Conservation (phyloP, 2,797 vertebrate species). For the Micropoecilia bifurca region DNA sequence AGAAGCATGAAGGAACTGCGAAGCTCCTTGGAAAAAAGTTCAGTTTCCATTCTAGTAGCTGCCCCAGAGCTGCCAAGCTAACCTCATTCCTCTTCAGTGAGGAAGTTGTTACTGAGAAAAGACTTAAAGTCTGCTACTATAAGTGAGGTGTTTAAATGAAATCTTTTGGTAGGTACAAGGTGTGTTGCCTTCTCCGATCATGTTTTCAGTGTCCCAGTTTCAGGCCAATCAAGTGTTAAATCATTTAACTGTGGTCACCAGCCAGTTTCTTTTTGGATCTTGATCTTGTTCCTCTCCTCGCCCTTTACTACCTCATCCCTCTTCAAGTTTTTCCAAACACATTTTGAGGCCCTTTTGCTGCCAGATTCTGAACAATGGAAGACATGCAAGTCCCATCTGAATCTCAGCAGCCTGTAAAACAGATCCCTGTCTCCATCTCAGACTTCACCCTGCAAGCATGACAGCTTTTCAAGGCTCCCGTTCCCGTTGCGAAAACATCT, state of each 20-base stretch:
- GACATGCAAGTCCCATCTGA: slow-evolving; percentile 43
- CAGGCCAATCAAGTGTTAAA: background rate
- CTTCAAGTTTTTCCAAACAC: slow-evolving; percentile 28
- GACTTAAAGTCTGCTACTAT: background rate
- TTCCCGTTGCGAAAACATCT: slow-evolving; percentile 51
- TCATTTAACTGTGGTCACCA: background rate
- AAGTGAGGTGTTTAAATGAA: background rate
- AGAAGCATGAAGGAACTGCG: background rate
- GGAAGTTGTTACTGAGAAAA: background rate
- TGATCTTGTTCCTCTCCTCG: slow-evolving; percentile 49
- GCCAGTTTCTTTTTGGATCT: background rate
- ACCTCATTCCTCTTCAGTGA: background rate
- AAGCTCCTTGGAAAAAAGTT: background rate
- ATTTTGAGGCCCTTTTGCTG: slow-evolving; percentile 45
- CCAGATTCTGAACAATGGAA: slow-evolving; percentile 48
- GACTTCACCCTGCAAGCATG: slow-evolving; percentile 33
- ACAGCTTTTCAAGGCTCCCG: slow-evolving; percentile 51
- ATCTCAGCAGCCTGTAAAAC: slow-evolving; percentile 38
- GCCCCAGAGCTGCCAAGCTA: background rate
- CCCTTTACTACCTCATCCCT: slow-evolving; percentile 48
- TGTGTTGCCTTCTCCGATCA: background rate
- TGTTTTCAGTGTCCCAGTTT: background rate
- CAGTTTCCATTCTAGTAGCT: background rate
- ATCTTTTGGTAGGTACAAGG: background rate
- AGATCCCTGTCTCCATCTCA: slow-evolving; percentile 50